phyloP scores from a whole-genome alignment of 2,113 vertebrate species.

The Ia io region DNA sequence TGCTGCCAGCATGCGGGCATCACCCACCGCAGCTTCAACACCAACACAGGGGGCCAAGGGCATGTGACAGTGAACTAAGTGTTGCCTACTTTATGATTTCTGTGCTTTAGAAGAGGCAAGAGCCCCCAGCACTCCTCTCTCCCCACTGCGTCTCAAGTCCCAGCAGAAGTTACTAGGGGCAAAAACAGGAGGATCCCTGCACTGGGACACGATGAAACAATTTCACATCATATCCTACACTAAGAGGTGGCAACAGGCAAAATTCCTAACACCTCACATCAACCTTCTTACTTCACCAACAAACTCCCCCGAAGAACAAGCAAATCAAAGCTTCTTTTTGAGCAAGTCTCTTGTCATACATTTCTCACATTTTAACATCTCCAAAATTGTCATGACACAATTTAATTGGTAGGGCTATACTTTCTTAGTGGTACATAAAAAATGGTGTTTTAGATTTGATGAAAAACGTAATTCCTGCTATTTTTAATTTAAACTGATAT shows the following conservation, averaged over 20 bases:
- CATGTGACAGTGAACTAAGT: too few species aligned
- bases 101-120: neutral
- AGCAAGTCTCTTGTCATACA: neutral
- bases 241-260: neutral
- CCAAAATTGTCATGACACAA: neutral
- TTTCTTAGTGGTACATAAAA: neutral
- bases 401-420: neutral
- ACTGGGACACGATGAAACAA: neutral
- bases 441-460: neutral
- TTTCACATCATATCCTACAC: neutral
- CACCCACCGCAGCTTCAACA: neutral
- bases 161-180: neutral
- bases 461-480: neutral
- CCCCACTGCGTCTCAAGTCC: neutral
- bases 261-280: neutral
- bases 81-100: fast-evolving
- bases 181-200: neutral
- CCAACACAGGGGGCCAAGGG: neutral
- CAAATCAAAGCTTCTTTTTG: neutral
- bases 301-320: neutral
- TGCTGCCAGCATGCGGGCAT: fast-evolving
- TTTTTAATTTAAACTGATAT: conserved; percentile 10
- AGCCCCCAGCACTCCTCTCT: neutral
- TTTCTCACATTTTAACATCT: neutral
- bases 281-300: neutral